These are phyloP conservation scores for Gopherus evgoodei DNA, from an alignment of 2,113 vertebrate species.

Conservation along the genomic window DNA sequence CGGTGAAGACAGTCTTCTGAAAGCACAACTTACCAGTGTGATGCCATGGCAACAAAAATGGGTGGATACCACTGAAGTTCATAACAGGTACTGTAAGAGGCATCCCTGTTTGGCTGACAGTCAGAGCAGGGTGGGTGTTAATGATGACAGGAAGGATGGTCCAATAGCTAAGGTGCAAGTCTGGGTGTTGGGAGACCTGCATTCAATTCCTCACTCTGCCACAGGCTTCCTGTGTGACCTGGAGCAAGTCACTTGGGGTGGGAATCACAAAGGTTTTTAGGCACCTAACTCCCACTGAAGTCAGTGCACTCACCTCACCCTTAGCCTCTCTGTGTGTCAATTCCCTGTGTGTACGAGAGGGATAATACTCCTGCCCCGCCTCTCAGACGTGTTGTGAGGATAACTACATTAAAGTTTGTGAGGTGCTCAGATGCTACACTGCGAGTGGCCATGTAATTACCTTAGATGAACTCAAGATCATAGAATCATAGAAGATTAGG, in stretches of 20 bases:
- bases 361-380: not conserved
- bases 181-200: not conserved
- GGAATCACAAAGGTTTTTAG: too few species aligned
- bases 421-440: too few species aligned
- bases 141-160: not conserved
- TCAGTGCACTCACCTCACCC: not conserved
- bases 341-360: not conserved
- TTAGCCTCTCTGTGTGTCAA: not conserved
- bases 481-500: too few species aligned
- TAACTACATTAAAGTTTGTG: too few species aligned
- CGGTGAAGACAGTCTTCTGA: not conserved
- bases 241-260: accelerated
- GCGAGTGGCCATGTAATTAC: too few species aligned
- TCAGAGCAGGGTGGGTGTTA: not conserved
- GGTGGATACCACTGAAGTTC: not conserved
- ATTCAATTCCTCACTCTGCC: not conserved
- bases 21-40: not conserved
- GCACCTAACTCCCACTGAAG: too few species aligned
- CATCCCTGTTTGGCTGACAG: not conserved
- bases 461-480: too few species aligned
- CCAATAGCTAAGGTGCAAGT: not conserved
- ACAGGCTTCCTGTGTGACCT: accelerated
- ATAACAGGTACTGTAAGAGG: not conserved
- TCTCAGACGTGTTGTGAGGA: not conserved
- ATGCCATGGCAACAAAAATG: not conserved